Evolutionary conservation across 2,888 invertebrate genomes (phyloP).

Genomic region (Rhagium mordax): DNA sequence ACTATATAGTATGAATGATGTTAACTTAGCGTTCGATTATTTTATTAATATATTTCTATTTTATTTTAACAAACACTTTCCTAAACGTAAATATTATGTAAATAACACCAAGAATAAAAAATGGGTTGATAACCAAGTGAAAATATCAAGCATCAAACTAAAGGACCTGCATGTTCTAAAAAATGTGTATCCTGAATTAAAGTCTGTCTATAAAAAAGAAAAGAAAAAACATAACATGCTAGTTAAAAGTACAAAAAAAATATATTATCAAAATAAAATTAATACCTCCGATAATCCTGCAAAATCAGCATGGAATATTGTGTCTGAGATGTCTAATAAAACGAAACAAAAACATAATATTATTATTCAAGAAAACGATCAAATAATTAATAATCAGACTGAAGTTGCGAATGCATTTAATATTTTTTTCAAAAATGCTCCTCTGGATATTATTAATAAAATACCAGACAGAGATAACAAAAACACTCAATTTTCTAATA

Average conservation of each 20-base stretch:
- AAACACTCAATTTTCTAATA: too few relatives aligned
- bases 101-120: not conserved
- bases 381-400: not conserved
- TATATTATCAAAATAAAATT: constrained; percentile 18
- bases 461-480: too few relatives aligned
- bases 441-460: not conserved
- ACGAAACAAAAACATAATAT: not conserved
- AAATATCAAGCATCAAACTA: not conserved
- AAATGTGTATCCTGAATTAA: not conserved
- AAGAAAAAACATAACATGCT: not conserved
- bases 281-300: not conserved
- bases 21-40: not conserved
- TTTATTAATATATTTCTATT: not conserved
- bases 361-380: not conserved
- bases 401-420: not conserved
- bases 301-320: not conserved
- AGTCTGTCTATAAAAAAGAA: not conserved
- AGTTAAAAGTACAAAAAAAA: constrained; percentile 9
- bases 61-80: constrained; percentile 1
- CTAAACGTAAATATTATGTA: not conserved
- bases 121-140: not conserved
- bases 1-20: not conserved
- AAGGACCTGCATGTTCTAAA: not conserved
- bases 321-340: not conserved
- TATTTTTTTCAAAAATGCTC: not conserved